Conservation (phyloP, 2,888 invertebrate genomes). For the Blomia tropicalis region DNA sequence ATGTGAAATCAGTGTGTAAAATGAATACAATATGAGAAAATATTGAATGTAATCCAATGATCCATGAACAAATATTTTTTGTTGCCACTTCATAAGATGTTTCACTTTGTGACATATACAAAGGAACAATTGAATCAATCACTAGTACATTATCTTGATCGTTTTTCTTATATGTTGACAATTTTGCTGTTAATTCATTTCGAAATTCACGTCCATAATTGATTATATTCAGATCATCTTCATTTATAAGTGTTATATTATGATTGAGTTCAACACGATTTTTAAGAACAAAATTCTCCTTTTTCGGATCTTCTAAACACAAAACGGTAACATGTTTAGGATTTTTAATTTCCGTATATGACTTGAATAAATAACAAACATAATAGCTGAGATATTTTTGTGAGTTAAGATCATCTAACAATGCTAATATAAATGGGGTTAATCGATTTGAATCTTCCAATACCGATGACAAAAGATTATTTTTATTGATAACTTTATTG, state of each 20-base stretch:
- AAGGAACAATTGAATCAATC: not conserved
- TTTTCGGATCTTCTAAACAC: not conserved
- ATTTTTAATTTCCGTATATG: not conserved
- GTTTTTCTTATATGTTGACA: not conserved
- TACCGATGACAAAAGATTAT: not conserved
- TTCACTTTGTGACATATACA: not conserved
- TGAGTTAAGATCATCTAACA: constrained; percentile 1
- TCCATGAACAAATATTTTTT: not conserved
- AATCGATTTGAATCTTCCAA: constrained; percentile 4
- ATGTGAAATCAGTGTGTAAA: not conserved
- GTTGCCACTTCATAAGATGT: not conserved
- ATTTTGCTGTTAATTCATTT: not conserved
- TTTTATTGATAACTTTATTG: not conserved
- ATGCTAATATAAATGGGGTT: not conserved
- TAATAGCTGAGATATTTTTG: not conserved
- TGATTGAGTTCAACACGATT: not conserved
- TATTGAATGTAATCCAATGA: not conserved
- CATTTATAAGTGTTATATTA: not conserved
- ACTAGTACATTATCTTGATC: not conserved
- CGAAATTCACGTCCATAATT: not conserved
- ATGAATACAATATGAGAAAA: not conserved
- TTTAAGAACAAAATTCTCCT: not conserved
- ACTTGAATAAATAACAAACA: not conserved
- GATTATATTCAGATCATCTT: not conserved
- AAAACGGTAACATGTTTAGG: not conserved